Conservation (phyloP, 2,888 invertebrate genomes). For the Argyresthia goedartella region DNA sequence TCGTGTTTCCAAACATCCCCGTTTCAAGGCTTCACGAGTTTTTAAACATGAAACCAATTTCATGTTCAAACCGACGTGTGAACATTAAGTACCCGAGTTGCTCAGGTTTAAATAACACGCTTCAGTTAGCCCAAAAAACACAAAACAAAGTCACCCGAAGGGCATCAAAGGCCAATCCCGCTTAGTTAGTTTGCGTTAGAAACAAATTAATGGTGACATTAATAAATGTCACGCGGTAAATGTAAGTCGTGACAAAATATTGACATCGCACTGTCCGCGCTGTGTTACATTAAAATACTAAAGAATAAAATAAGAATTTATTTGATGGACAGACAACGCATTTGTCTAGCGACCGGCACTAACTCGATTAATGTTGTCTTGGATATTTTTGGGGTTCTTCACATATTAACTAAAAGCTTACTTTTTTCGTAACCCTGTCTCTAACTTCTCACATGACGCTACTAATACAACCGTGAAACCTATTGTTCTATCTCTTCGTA, state of each 20-base stretch:
- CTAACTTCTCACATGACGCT: too few relatives aligned
- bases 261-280: constrained; percentile 35
- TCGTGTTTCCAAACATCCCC: too few relatives aligned
- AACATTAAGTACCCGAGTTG: too few relatives aligned
- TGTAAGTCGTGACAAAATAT: constrained; percentile 68
- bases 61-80: too few relatives aligned
- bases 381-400: constrained; percentile 30
- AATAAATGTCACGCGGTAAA: constrained; percentile 50
- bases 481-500: too few relatives aligned
- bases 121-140: too few relatives aligned
- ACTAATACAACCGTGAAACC: too few relatives aligned
- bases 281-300: background rate
- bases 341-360: constrained; percentile 56
- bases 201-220: constrained; percentile 61
- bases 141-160: constrained; percentile 25
- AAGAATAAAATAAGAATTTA: constrained; percentile 36
- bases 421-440: background rate
- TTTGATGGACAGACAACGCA: constrained; percentile 24
- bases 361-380: constrained; percentile 44
- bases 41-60: too few relatives aligned
- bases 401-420: constrained; percentile 5
- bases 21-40: too few relatives aligned
- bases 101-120: too few relatives aligned
- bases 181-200: constrained; percentile 55
- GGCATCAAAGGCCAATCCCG: constrained; percentile 46